Percentiles rank a stretch among this genome's conserved stretches.
Evolutionary conservation across 2,888 invertebrate species (phyloP).

Genomic region (Encarsia formosa): DNA sequence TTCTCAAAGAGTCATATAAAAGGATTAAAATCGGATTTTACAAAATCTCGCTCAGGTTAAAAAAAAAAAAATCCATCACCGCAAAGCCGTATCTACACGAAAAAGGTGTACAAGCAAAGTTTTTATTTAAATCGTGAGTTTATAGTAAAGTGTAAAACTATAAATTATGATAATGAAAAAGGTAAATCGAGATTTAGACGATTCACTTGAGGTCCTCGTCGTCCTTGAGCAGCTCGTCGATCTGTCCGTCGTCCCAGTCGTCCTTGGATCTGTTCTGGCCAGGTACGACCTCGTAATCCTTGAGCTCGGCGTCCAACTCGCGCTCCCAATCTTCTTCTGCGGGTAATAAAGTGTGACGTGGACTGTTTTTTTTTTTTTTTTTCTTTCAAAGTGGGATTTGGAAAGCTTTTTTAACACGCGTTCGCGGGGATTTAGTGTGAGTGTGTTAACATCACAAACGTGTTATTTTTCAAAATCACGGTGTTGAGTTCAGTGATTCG

Average conservation of each 20-base stretch:
- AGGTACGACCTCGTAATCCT: slow-evolving; percentile 88
- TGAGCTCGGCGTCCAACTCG: slow-evolving; percentile 90
- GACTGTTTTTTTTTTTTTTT: background rate
- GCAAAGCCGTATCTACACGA: background rate
- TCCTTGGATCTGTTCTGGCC: slow-evolving; percentile 51
- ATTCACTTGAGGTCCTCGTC: slow-evolving; percentile 59
- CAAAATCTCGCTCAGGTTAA: background rate
- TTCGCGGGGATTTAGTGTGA: no score
- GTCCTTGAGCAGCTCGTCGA: slow-evolving; percentile 63
- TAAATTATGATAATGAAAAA: no score
- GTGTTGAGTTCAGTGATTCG: no score
- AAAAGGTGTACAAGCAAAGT: no score
- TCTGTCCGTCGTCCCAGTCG: slow-evolving; percentile 69
- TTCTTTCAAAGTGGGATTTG: background rate
- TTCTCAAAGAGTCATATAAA: no score
- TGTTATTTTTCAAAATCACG: no score
- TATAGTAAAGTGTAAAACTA: no score
- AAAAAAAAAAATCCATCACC: background rate
- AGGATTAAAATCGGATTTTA: background rate
- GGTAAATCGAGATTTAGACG: background rate
- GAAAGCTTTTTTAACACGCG: no score
- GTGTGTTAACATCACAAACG: no score
- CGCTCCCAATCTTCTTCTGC: slow-evolving; percentile 92
- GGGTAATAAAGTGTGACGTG: slow-evolving; percentile 35
- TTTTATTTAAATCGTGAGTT: no score